Base-by-base conservation (phyloP, 2,888 invertebrate genomes). In the Acrocyrtus sp. region DNA sequence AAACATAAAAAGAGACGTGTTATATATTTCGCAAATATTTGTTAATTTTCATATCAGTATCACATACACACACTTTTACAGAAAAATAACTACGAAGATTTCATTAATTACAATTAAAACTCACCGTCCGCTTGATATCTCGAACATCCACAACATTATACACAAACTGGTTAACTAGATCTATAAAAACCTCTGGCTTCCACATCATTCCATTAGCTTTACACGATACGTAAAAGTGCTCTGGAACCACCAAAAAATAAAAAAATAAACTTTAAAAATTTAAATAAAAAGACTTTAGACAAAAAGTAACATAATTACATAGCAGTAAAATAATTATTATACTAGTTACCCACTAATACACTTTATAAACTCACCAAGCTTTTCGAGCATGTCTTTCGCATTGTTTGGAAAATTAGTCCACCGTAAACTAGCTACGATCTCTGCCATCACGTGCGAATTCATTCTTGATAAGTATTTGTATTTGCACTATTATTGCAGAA, bases 131-230 rank as follows among this genome's bases (percentile, higher is more conserved):
- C 45, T 76, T 72, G 3, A 76, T 26, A 29, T 76, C 76, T 21
- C 72, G 22, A 6, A 34, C 62, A 41, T 66, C 72, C 17, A 65
- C 19, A 5, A 76, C 56, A 15, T 73, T 75, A 50, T 73, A 78
- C 2, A 78, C 58, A 41, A 75, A 76, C 21, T 73, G 72, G 41
- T 78, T 75, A 10, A 76, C 60, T 19, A 75, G 41, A 8, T 76
- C 73, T 19, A 67, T 69, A 10, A 76, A 66, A 22, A 66, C 58
- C 6, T 73, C 73, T 1, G 75, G 70, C 6, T 60, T 74, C 68
- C 72, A 76, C 21, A 56, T 50, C 56, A 69, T 68, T 26, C 62
- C 61, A n/a, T 72, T 54, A 3, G 73, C 58, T 56, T 78, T 67
- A n/a, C 57, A 66, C 26, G 61, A 50, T 45, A 70, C 69, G 51